These are phyloP conservation scores for Myripristis jacobus DNA, from an alignment of 2,797 vertebrate species.

Conservation along the genomic window DNA sequence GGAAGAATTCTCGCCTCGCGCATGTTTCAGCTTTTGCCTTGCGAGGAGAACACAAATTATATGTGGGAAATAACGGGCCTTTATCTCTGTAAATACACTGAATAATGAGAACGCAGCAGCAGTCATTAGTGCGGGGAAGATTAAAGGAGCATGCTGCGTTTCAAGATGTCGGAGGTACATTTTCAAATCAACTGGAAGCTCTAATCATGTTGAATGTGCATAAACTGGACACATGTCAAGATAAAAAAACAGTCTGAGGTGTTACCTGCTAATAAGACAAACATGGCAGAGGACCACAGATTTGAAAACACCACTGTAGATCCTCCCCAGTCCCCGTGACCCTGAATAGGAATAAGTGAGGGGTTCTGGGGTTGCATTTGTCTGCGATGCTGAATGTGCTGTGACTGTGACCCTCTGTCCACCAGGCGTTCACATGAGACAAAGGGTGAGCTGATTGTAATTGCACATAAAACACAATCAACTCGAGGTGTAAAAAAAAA, in stretches of 20 bases:
- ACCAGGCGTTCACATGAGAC: not conserved
- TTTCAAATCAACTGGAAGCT: not conserved
- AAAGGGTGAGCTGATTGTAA: conserved; percentile 11
- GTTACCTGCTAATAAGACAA: too few species aligned
- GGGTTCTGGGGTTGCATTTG: conserved; percentile 60
- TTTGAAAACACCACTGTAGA: not conserved
- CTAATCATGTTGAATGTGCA: not conserved
- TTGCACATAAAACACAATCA: too few species aligned
- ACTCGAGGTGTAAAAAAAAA: too few species aligned
- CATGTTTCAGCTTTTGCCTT: not conserved
- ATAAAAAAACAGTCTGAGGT: not conserved
- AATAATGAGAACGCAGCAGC: conserved; percentile 1
- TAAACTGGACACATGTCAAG: not conserved
- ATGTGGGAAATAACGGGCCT: not conserved
- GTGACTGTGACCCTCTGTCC: conserved; percentile 18
- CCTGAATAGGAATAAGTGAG: too few species aligned
- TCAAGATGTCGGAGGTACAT: not conserved
- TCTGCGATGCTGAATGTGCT: conserved; percentile 34
- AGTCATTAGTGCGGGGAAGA: not conserved
- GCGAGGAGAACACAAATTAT: not conserved
- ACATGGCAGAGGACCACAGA: too few species aligned
- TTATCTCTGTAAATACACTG: not conserved
- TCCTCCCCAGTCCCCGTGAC: too few species aligned
- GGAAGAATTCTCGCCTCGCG: not conserved
- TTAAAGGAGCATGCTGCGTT: not conserved